A percentile compares a stretch with the other conserved stretches of the same genome.
These are phyloP conservation scores for Chelonus formosanus DNA, from an alignment of 2,888 invertebrate genomes.

Conservation along the genomic window DNA sequence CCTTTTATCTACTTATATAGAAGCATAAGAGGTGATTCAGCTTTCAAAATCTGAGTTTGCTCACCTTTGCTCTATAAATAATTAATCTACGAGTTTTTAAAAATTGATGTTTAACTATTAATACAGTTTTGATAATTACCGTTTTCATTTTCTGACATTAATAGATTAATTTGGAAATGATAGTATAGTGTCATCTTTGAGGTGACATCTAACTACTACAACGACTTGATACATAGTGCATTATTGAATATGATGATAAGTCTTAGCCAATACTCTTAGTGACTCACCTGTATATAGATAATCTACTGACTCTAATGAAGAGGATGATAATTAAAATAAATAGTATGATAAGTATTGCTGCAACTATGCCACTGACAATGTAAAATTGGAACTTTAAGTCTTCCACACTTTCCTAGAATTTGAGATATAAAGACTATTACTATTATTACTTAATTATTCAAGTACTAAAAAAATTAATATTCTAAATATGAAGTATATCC, in stretches of 20 bases:
- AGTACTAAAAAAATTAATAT: background rate
- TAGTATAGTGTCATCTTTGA: no score
- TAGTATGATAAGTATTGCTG: constrained; percentile 47
- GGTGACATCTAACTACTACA: background rate
- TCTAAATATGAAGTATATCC: background rate
- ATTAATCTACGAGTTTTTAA: no score
- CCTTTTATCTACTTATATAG: no score
- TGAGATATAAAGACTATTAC: background rate
- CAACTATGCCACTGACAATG: constrained; percentile 51
- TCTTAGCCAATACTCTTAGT: background rate
- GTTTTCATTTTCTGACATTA: no score
- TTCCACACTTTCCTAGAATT: constrained; percentile 49
- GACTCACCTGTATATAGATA: constrained; percentile 51
- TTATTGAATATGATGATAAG: background rate
- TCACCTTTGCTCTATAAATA: no score
- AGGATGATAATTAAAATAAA: constrained; percentile 52
- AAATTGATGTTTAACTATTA: no score
- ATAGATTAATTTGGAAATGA: no score
- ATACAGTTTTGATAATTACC: no score
- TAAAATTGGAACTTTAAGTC: constrained; percentile 54
- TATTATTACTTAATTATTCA: background rate
- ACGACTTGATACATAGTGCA: background rate
- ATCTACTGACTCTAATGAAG: constrained; percentile 52
- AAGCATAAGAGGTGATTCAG: no score
- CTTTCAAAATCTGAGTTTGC: no score